Evolutionary conservation across 2,113 vertebrate genomes (phyloP).

Genomic region (Onychostoma macrolepis): DNA sequence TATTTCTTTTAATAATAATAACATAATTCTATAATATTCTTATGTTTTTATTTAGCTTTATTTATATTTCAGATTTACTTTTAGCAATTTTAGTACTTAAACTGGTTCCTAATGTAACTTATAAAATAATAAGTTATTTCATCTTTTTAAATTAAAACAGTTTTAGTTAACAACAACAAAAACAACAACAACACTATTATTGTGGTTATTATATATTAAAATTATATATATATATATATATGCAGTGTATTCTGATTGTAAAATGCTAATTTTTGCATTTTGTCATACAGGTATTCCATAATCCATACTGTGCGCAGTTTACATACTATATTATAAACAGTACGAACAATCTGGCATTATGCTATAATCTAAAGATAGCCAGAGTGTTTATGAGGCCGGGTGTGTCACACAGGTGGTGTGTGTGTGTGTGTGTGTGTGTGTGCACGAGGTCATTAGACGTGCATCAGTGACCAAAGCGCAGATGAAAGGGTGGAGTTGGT

Average conservation of each 20-base stretch:
- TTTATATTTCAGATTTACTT: too few relatives aligned
- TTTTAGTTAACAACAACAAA: too few relatives aligned
- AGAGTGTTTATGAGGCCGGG: not conserved
- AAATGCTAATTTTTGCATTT: not conserved
- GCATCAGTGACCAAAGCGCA: conserved; percentile 36
- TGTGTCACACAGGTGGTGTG: not conserved
- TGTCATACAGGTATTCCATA: not conserved
- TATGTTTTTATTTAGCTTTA: not conserved
- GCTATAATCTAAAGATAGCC: not conserved
- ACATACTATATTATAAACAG: not conserved
- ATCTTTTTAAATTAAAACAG: too few relatives aligned
- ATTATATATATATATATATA: too few relatives aligned
- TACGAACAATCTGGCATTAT: not conserved
- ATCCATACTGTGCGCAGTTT: not conserved
- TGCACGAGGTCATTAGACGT: not conserved
- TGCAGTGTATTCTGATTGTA: not conserved
- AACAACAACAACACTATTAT: too few relatives aligned
- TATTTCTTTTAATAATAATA: not conserved
- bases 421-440: conserved; percentile 13
- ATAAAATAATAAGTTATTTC: too few relatives aligned
- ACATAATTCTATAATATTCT: not conserved
- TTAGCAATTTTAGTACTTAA: too few relatives aligned
- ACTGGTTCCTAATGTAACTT: too few relatives aligned
- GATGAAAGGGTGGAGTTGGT: conserved; percentile 38
- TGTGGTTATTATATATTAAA: too few relatives aligned